Base-by-base conservation (phyloP, 2,888 invertebrate species). In the Eristalinus sepulchralis region DNA sequence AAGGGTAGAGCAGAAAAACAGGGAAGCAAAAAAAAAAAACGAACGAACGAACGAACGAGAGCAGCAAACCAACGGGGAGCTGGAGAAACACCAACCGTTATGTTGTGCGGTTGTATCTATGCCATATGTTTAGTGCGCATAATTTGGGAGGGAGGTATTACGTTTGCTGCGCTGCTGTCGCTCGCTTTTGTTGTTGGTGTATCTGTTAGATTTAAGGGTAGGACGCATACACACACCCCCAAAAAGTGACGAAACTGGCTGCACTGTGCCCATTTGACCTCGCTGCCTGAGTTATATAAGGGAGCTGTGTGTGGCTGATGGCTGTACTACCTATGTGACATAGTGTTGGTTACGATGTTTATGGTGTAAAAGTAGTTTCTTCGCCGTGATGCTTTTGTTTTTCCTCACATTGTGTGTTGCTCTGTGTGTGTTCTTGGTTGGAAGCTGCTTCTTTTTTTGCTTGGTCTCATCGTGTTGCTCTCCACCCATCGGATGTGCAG, bases 81-180 rank as follows among this genome's bases (percentile, higher is more conserved):
- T 82, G 86, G 83, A 66, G 86, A 83, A 85, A 67, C 63, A 70
- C 39, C 63, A 83, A 67, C 55, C 24, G 78, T 71, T 82, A 78
- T 77, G 76, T 27, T 85, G 76, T 67, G 63, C 67, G 39, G 66
- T 81, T 77, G 64, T 73, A 73, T 78, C 77, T 57, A 73, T 83
- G 78, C 39, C 83, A 75, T 83, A 86, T 86, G 86, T 67, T 82
- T 79, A 83, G 55, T 86, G 86, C 86, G 86, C 86, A 86, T 83
- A 86, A 86, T 83, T 86, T 75, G 59, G 78, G 83, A 86, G 86
- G 86, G 83, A 86, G 86, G 83, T 83, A 86, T 86, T 86, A 83
- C 86, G 83, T 79, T 79, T 27, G 71, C 82, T 75, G 86, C 36
- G 47, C 67, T 73, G 62, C 55, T 47, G 20, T 39, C 24, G 36